These are phyloP conservation scores for Anguilla pacifica DNA, from an alignment of 2,797 vertebrate genomes.

Conservation along the genomic window DNA sequence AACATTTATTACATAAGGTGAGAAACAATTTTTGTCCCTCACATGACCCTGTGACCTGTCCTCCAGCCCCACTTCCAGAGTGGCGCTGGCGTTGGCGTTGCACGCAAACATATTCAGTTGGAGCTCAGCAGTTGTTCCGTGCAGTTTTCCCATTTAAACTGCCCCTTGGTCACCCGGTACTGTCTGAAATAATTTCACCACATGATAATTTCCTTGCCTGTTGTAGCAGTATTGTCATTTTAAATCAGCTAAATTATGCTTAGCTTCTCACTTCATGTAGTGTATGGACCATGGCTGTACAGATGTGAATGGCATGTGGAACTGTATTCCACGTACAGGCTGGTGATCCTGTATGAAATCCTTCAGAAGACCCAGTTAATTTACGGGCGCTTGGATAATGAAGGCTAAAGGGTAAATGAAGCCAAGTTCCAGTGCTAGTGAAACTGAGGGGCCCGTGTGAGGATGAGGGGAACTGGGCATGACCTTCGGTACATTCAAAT, in stretches of 20 bases:
- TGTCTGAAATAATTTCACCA: not conserved
- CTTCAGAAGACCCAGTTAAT: not conserved
- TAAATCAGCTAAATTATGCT: not conserved
- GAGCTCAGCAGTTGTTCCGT: not conserved
- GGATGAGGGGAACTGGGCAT: slow-evolving; percentile 12
- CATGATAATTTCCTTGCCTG: not conserved
- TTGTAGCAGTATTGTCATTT: not conserved
- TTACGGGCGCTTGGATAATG: not conserved
- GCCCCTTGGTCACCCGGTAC: not conserved
- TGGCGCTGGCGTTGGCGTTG: not conserved
- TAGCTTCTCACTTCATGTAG: not conserved
- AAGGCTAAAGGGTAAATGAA: not conserved
- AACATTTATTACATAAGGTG: not conserved
- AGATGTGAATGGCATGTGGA: not conserved
- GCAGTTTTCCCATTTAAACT: not conserved
- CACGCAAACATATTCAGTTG: not conserved
- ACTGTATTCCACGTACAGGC: not conserved
- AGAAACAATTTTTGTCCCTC: not conserved
- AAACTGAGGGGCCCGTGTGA: not conserved
- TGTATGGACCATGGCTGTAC: not conserved
- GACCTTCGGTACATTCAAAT: slow-evolving; percentile 6
- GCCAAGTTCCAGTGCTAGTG: not conserved
- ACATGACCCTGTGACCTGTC: not conserved
- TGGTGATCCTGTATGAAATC: not conserved
- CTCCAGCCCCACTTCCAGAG: not conserved